A percentile compares a stretch with the other conserved stretches of the same genome.
phyloP scores from a whole-genome alignment of 2,113 vertebrate genomes.

The Pelvicachromis taeniatus region DNA sequence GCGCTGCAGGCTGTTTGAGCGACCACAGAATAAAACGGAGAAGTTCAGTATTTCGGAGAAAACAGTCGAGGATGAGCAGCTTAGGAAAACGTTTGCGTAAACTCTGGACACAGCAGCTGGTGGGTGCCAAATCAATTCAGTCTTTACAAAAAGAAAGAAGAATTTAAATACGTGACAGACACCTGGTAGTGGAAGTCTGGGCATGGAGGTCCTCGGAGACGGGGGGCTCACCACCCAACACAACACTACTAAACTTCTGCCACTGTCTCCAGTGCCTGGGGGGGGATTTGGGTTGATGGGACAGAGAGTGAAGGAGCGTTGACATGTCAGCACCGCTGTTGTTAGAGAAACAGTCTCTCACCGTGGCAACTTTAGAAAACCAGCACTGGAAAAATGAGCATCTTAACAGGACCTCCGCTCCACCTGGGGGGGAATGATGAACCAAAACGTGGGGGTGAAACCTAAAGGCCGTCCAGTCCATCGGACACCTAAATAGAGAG shows the following conservation, averaged over 20 bases:
- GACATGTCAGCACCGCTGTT: not conserved
- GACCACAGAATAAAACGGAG: not conserved
- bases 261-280: not conserved
- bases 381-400: slow-evolving; percentile 20
- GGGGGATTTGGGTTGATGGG: not conserved
- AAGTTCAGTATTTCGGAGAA: accelerated
- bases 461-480: not conserved
- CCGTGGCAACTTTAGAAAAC: not conserved
- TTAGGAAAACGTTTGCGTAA: not conserved
- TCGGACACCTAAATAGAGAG: not conserved
- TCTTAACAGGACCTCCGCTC: not conserved
- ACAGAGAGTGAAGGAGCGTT: not conserved
- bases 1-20: not conserved
- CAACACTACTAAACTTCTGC: not conserved
- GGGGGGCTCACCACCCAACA: not conserved
- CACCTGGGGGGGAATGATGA: slow-evolving; percentile 23
- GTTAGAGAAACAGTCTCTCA: not conserved
- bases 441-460: not conserved
- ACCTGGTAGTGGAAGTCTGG: not conserved
- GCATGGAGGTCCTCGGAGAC: not conserved
- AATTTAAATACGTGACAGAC: not conserved
- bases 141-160: not conserved
- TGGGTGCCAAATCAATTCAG: not conserved
- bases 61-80: not conserved
- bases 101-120: not conserved